Percentiles rank a stretch among this genome's conserved stretches.
Evolutionary conservation across 2,113 vertebrate genomes (phyloP).

Genomic region (Platichthys flesus): DNA sequence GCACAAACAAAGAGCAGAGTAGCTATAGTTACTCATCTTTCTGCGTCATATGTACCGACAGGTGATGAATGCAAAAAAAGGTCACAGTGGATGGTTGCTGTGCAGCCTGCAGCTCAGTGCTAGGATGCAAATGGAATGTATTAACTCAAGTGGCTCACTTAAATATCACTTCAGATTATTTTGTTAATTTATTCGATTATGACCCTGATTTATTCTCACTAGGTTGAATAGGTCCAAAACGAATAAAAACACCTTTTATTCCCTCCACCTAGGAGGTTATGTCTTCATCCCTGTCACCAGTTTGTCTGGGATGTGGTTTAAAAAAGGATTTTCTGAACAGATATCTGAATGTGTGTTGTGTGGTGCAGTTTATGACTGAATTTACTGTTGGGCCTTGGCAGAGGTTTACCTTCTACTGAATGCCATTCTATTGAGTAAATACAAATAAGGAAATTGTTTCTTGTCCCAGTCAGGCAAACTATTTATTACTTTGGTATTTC

Average conservation of each 20-base stretch:
- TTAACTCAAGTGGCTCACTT: neutral
- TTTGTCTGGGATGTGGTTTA: too few relatives aligned
- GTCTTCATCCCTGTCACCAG: too few relatives aligned
- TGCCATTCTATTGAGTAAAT: too few relatives aligned
- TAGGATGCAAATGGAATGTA: conserved; percentile 22
- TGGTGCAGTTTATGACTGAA: too few relatives aligned
- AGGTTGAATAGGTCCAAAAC: neutral
- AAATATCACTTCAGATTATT: neutral
- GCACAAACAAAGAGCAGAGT: conserved; percentile 39
- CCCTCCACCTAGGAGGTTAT: too few relatives aligned
- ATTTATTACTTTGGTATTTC: neutral
- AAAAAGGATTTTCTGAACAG: too few relatives aligned
- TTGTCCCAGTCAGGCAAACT: neutral
- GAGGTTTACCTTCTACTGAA: too few relatives aligned
- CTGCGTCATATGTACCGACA: conserved; percentile 30
- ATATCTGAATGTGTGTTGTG: neutral
- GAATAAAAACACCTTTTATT: neutral
- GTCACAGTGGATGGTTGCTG: conserved; percentile 23
- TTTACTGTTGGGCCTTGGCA: too few relatives aligned
- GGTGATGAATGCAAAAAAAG: conserved; percentile 7
- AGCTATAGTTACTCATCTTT: conserved; percentile 53
- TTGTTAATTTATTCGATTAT: too few relatives aligned
- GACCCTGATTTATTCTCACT: neutral
- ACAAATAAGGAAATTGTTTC: neutral
- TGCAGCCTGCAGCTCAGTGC: conserved; percentile 18